Percentiles rank a stretch among this genome's conserved stretches.
Conservation (phyloP, 2,797 vertebrate species). For the Lerista edwardsae region DNA sequence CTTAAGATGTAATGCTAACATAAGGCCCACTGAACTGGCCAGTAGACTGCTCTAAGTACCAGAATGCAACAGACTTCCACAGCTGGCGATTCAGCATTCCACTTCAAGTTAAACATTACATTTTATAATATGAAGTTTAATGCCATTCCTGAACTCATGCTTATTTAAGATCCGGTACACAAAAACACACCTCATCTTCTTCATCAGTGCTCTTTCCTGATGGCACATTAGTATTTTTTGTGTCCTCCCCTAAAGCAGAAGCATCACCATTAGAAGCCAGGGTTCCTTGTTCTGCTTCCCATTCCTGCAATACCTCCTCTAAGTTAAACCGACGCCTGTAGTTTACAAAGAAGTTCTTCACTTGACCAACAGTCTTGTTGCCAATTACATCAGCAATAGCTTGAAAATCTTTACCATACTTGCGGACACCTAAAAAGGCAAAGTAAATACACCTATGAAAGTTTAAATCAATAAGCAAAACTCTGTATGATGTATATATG, state of each 20-base stretch:
- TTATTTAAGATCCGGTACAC: conserved; percentile 79
- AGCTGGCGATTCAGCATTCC: conserved; percentile 72
- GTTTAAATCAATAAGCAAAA: conserved; percentile 75
- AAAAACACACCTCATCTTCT: conserved; percentile 92
- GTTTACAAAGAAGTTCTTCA: conserved; percentile 99
- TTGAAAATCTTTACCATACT: conserved; percentile 99
- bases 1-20: conserved; percentile 1
- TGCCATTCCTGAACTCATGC: conserved; percentile 78
- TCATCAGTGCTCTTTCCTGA: conserved; percentile 97
- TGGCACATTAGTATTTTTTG: conserved; percentile 91
- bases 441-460: conserved; percentile 86
- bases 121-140: conserved; percentile 72
- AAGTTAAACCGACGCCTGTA: conserved; percentile 99
- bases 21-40: conserved; percentile 50
- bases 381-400: conserved; percentile 99
- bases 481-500: conserved; percentile 71
- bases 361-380: conserved; percentile 98
- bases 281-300: conserved; percentile 98
- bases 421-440: conserved; percentile 93
- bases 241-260: conserved; percentile 91
- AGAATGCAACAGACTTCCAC: conserved; percentile 74
- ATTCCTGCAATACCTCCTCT: conserved; percentile 99
- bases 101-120: conserved; percentile 74
- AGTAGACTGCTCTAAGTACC: conserved; percentile 60
- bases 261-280: conserved; percentile 91